A percentile compares a stretch with the other conserved stretches of the same genome.
These are phyloP conservation scores for Hydrolagus colliei DNA, from an alignment of 2,797 vertebrate species.

Conservation along the genomic window DNA sequence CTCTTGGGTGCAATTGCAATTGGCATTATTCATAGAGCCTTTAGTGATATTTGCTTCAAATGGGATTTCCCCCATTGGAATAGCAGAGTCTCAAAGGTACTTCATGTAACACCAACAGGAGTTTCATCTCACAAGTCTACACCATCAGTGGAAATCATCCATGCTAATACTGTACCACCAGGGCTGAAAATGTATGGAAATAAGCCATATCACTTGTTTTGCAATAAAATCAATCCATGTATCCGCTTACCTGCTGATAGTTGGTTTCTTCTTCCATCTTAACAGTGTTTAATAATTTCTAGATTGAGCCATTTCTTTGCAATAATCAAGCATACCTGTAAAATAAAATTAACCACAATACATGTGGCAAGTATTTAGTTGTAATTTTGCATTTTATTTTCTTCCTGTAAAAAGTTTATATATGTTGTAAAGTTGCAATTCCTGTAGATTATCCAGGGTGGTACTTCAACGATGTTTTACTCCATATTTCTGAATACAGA, in stretches of 20 bases:
- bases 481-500: neutral
- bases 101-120: conserved; percentile 40
- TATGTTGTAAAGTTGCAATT: neutral
- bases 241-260: neutral
- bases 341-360: neutral
- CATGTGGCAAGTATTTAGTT: no score
- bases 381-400: neutral
- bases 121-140: conserved; percentile 28
- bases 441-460: no score
- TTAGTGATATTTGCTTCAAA: no score
- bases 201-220: neutral
- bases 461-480: neutral
- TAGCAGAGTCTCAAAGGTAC: neutral
- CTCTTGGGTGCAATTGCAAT: no score
- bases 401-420: neutral
- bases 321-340: neutral
- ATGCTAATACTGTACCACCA: no score
- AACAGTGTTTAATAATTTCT: neutral
- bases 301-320: neutral
- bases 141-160: no score
- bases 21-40: no score
- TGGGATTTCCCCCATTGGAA: no score
- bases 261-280: conserved; percentile 5
- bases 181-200: neutral
- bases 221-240: neutral